Conservation (phyloP, 2,888 invertebrate genomes). For the Cerceris ruficornis region DNA sequence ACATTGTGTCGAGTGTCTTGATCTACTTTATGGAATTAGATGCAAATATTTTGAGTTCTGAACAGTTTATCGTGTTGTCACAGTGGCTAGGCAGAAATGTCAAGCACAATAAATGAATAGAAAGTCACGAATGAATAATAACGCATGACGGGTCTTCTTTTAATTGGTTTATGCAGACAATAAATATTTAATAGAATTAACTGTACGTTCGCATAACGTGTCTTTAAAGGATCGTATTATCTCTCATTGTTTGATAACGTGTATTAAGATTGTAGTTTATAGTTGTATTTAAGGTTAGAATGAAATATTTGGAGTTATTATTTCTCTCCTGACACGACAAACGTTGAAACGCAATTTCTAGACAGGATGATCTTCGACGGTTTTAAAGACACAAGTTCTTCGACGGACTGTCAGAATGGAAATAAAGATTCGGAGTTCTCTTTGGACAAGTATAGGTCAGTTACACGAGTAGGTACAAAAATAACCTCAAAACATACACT, state of each 20-base stretch:
- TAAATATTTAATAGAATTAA: neutral
- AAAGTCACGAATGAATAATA: constrained; percentile 19
- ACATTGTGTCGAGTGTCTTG: constrained; percentile 83
- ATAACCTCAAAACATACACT: constrained; percentile 74
- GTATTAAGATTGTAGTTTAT: neutral
- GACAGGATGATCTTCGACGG: neutral
- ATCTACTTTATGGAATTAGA: constrained; percentile 38
- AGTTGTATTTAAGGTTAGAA: constrained; percentile 29
- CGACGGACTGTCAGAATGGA: constrained; percentile 58
- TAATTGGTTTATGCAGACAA: neutral
- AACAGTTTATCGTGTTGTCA: constrained; percentile 46
- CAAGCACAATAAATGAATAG: constrained; percentile 8
- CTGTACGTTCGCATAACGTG: neutral
- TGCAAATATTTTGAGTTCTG: constrained; percentile 11
- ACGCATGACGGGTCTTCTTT: constrained; percentile 32
- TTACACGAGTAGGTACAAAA: constrained; percentile 68
- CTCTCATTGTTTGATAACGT: neutral
- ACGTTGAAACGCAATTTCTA: neutral
- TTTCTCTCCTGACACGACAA: neutral
- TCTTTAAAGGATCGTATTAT: neutral
- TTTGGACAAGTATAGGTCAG: constrained; percentile 70
- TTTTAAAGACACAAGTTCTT: constrained; percentile 31
- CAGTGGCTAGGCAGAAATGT: constrained; percentile 30
- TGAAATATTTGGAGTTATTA: constrained; percentile 15
- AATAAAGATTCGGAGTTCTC: constrained; percentile 64